These are phyloP conservation scores for Brachionus angularis DNA, from an alignment of 1,140 invertebrate species.

Conservation along the genomic window DNA sequence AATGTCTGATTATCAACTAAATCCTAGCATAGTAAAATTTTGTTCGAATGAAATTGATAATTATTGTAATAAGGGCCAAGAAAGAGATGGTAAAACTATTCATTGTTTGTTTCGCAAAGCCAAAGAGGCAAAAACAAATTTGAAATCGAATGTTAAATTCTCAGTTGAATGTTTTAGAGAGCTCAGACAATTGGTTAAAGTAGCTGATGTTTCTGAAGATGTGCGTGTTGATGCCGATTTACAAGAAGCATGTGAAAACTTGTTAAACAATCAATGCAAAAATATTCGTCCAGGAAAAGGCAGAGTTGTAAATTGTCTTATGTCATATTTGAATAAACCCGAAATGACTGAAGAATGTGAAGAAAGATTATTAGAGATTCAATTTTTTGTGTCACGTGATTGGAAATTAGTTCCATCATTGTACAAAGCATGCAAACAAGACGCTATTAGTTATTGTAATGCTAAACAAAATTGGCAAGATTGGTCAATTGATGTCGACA, in stretches of 20 bases:
- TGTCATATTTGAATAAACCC: slow-evolving; percentile 78
- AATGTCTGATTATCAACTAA: slow-evolving; percentile 85
- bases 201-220: slow-evolving; percentile 66
- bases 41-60: slow-evolving; percentile 73
- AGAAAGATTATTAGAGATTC: slow-evolving; percentile 83
- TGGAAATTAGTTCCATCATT: slow-evolving; percentile 64
- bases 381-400: slow-evolving; percentile 91
- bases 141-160: slow-evolving; percentile 45
- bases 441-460: slow-evolving; percentile 76
- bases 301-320: slow-evolving; percentile 83
- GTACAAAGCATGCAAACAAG: slow-evolving; percentile 77
- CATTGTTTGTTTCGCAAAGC: background rate
- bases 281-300: slow-evolving; percentile 49
- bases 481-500: slow-evolving; percentile 65
- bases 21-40: slow-evolving; percentile 74
- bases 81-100: slow-evolving; percentile 37
- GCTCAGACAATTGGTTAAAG: background rate
- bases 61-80: slow-evolving; percentile 51
- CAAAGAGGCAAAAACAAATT: background rate
- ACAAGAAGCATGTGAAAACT: slow-evolving; percentile 73
- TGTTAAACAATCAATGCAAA: slow-evolving; percentile 65
- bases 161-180: background rate
- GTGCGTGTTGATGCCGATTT: slow-evolving; percentile 86
- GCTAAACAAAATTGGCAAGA: slow-evolving; percentile 72
- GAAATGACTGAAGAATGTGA: slow-evolving; percentile 84